Base-by-base conservation (phyloP, 2,888 invertebrate species). In the Nomada hirtipes region DNA sequence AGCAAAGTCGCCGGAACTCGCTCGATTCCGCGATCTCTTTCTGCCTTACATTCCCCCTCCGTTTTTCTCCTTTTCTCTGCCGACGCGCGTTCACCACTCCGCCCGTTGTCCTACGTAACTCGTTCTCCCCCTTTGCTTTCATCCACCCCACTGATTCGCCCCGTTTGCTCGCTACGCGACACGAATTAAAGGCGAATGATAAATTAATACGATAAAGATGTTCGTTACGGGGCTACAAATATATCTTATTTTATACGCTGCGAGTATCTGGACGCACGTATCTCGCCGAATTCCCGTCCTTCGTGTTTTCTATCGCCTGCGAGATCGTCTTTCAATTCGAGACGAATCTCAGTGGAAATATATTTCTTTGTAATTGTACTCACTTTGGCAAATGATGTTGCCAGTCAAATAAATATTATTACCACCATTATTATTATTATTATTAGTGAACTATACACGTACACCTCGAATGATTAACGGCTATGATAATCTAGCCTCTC, bases 401-500 rank as follows among this genome's bases (percentile, higher is more conserved):
- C 36, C 36, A 7, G 36, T 36, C 0, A 4, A 29, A 29, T 4
- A 36, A 36, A 7, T 36, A 36, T 36, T 4, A 4, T 4, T 29
- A 4, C 4, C 29, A 7, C 7, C 29, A 4, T 29, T 29, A 29
- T 29, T 29, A 29, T 29, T 29, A 4, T 23, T 23, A 26, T 26
- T 26, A 26, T 26, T 26, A 26, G 36, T 36, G 47, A 47, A 44
- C 2, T 11, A 47, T 42, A 36, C 59, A 26, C 64, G 47, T 60
- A 20, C 60, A 44, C 59, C 42, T 47, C 59, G 74, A 53, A 83
- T 86, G 83, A 88, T 85, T 86, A 86, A 88, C 83, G 88, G 88
- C 76, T 70, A 77, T 76, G 87, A 85, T 78, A 79, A 88, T 86
- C 76, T 72, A 20, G 55, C 74, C 65, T 57, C 79, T 76, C 73